phyloP scores from a whole-genome alignment of 2,797 vertebrate species.

The Holocentrus rufus region DNA sequence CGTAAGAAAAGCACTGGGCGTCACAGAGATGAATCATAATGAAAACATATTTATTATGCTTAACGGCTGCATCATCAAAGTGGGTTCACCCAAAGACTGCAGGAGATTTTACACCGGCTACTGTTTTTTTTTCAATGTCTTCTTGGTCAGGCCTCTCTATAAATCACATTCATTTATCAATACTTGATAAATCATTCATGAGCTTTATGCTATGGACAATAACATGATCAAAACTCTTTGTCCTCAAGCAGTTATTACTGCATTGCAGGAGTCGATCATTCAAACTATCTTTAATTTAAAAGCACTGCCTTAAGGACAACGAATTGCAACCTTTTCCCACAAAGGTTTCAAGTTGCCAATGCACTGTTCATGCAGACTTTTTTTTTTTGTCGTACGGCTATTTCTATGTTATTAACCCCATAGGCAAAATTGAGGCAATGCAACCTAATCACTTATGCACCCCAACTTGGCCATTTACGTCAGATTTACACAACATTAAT shows the following conservation, averaged over 20 bases:
- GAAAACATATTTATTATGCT: not conserved
- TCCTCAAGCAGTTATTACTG: not conserved
- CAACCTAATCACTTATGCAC: not conserved
- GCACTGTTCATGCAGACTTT: not conserved
- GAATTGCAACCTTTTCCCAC: not conserved
- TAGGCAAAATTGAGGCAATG: not conserved
- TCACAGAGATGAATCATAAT: conserved; percentile 1
- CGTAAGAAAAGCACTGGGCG: no score
- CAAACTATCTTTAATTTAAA: not conserved
- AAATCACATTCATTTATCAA: conserved; percentile 18
- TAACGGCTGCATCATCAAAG: not conserved
- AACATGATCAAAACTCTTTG: not conserved
- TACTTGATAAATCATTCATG: conserved; percentile 31
- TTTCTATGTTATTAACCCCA: not conserved
- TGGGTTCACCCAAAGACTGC: not conserved
- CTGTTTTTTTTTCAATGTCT: not conserved
- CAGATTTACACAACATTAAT: not conserved
- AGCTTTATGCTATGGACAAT: not conserved
- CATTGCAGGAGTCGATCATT: not conserved
- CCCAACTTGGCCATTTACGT: not conserved
- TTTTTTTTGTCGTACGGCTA: no score
- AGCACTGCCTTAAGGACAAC: not conserved
- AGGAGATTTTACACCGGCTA: not conserved
- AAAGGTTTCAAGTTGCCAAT: not conserved
- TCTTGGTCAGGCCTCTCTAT: conserved; percentile 1